phyloP scores from a whole-genome alignment of 2,797 vertebrate species.

The Microtus agrestis region DNA sequence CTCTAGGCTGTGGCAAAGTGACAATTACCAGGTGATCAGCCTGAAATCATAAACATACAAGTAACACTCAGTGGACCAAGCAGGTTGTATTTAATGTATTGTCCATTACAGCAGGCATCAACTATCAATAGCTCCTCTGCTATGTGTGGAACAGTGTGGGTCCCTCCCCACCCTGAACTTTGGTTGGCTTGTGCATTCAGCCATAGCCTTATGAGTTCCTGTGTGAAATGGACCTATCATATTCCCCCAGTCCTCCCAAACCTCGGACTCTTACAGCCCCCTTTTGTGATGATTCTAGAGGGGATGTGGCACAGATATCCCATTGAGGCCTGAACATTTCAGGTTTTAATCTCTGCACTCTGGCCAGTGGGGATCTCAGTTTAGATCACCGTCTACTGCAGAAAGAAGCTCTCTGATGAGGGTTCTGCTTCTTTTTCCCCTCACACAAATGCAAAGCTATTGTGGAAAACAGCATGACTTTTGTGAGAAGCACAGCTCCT shows the following conservation, averaged over 20 bases:
- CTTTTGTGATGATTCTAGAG: neutral
- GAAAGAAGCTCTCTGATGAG: neutral
- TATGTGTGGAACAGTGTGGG: neutral
- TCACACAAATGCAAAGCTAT: neutral
- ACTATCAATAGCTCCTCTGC: neutral
- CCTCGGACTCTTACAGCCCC: neutral
- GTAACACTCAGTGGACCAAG: neutral
- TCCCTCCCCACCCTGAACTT: neutral
- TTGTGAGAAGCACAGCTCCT: neutral
- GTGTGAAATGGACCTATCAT: neutral
- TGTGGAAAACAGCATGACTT: neutral
- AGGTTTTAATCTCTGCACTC: neutral
- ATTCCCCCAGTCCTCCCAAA: rapidly evolving
- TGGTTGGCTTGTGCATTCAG: neutral
- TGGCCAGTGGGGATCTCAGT: neutral
- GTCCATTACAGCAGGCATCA: neutral
- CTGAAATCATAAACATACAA: neutral
- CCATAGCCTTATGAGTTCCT: neutral
- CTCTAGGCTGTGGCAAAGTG: neutral
- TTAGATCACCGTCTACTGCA: neutral
- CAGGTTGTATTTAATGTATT: neutral
- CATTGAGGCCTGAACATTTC: neutral
- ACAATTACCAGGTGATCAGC: neutral
- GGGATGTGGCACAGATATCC: neutral
- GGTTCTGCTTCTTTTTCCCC: neutral